Base-by-base conservation (phyloP, 1,140 invertebrate genomes). In the Helicoverpa armigera region DNA sequence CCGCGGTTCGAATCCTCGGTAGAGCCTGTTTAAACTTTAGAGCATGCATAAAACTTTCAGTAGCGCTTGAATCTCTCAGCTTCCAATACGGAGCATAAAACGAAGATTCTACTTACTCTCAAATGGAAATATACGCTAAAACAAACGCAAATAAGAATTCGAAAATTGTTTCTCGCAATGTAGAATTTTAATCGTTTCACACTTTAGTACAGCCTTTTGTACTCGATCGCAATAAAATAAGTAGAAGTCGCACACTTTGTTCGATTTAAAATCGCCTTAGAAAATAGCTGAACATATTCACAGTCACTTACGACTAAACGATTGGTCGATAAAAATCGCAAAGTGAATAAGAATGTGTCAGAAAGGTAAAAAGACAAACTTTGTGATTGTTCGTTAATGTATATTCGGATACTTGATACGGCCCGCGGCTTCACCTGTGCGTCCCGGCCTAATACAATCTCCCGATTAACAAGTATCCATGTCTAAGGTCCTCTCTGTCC, bases 291-390 rank as follows among this genome's bases (percentile, higher is more conserved):
- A 48, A 48, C 63, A 43, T n/a, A 67, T 14, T 67, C 63, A 18
- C 35, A 48, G 31, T 2, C 31, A 65, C n/a, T 65, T 48, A 65
- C 31, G 31, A 65, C 31, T 29, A 60, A 60, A 60, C 23, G 35
- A 67, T 16, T 48, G 35, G 63, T 67, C 16, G n/a, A 67, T 48
- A 67, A 67, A 48, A 67, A 67, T 67, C 31, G 43, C 63, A 67
- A 9, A n/a, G 31, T 43, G 31, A 43, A 65, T 35, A 65, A 43
- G 29, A 65, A 65, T 65, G 63, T 67, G 31, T 35, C 7, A 48
- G 48, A 35, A 67, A 43, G n/a, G 48, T 48, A 67, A 67, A 67
- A 67, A 35, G 35, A 67, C 61, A n/a, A 31, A 35, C 9, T 31
- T 10, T 10, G 61, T 65, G 31, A 65, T 65, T 43, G 61, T 7